Percentiles rank a stretch among this genome's conserved stretches.
phyloP scores from a whole-genome alignment of 2,888 invertebrate genomes.

The Acanthosepion pharaonis region DNA sequence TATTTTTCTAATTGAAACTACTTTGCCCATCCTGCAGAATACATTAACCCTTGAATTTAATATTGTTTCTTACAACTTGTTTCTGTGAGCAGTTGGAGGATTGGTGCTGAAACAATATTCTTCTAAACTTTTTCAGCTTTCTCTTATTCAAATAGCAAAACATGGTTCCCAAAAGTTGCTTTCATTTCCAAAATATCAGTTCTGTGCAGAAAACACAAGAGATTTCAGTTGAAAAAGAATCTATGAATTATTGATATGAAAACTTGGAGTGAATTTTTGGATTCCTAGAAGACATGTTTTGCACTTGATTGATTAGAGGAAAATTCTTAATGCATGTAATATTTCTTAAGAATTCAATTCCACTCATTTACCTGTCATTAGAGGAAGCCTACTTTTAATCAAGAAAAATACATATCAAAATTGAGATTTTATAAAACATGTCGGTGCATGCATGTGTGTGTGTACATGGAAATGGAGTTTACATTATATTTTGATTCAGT shows the following conservation, averaged over 20 bases:
- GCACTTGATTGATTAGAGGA: background rate
- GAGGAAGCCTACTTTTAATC: background rate
- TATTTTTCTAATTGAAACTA: conserved; percentile 33
- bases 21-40: conserved; percentile 33
- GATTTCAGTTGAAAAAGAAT: background rate
- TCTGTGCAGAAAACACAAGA: background rate
- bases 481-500: background rate
- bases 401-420: conserved; percentile 33
- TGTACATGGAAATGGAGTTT: background rate
- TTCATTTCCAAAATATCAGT: conserved; percentile 9
- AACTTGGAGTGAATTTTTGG: background rate
- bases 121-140: conserved; percentile 1
- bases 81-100: background rate
- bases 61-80: background rate
- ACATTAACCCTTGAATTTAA: background rate
- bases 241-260: background rate
- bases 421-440: background rate
- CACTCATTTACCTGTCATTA: background rate
- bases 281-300: conserved; percentile 15
- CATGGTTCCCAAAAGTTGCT: background rate
- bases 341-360: conserved; percentile 33
- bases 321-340: background rate
- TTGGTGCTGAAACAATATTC: conserved; percentile 23
- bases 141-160: background rate
- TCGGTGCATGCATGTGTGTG: background rate